phyloP scores from a whole-genome alignment of 2,113 vertebrate species.

The Phylloscopus trochiloides region DNA sequence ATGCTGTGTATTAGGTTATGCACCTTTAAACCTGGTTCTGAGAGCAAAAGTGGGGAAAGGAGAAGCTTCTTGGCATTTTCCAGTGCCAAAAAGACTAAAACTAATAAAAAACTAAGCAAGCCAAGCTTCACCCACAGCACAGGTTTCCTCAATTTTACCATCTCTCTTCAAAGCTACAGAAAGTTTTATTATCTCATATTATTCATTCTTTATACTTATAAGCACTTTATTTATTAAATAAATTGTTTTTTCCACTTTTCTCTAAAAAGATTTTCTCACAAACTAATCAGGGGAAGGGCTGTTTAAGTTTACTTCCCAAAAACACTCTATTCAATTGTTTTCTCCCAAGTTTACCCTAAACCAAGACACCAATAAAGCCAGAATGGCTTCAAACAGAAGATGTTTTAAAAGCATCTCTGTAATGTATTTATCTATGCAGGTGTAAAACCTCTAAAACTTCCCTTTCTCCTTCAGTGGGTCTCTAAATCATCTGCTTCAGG shows the following conservation, averaged over 20 bases:
- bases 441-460: background rate
- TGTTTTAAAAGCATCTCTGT: background rate
- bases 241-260: background rate
- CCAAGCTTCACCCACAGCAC: too few relatives aligned
- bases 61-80: too few relatives aligned
- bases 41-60: too few relatives aligned
- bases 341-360: too few relatives aligned
- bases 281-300: background rate
- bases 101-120: too few relatives aligned
- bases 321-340: too few relatives aligned
- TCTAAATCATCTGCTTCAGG: background rate
- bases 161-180: background rate
- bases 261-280: background rate
- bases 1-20: too few relatives aligned
- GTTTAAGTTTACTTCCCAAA: too few relatives aligned
- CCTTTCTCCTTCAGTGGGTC: background rate
- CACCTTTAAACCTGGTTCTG: too few relatives aligned
- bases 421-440: background rate
- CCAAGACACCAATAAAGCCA: background rate
- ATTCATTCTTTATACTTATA: background rate
- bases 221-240: background rate
- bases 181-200: background rate
- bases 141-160: too few relatives aligned
- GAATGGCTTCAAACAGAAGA: background rate
- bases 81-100: too few relatives aligned